Percentiles rank a stretch among this genome's conserved stretches.
Conservation (phyloP, 2,113 vertebrate species). For the Isurus oxyrinchus region DNA sequence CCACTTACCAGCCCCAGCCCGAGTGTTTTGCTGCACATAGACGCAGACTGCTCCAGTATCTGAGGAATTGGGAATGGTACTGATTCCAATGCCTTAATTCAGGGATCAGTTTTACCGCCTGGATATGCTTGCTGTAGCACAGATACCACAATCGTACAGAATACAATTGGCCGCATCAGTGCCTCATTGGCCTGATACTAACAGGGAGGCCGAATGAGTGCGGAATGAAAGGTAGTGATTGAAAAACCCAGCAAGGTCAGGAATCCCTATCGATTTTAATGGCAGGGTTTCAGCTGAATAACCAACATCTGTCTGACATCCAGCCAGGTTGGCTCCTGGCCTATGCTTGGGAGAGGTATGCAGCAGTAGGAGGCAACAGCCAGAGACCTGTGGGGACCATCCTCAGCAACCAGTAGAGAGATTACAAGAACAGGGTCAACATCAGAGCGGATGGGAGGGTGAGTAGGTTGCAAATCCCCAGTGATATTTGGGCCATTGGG, state of each 20-base stretch:
- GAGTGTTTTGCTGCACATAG: neutral
- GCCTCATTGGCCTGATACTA: neutral
- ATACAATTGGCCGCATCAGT: neutral
- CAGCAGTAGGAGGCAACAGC: neutral
- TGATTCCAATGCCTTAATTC: neutral
- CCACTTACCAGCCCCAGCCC: too few species aligned
- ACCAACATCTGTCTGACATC: neutral
- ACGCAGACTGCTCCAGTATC: neutral
- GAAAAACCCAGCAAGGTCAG: neutral
- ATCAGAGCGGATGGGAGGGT: neutral
- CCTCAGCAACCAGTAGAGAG: neutral
- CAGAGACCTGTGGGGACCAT: neutral
- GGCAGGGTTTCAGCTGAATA: neutral
- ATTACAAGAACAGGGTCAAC: neutral
- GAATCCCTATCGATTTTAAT: neutral
- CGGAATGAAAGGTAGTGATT: neutral
- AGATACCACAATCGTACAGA: neutral
- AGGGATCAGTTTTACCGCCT: neutral
- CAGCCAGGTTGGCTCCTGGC: neutral
- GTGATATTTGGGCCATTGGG: neutral
- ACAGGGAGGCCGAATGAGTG: neutral
- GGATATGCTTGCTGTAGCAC: neutral
- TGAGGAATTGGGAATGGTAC: neutral
- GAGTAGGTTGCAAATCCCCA: neutral
- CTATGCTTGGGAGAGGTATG: neutral